Evolutionary conservation across 2,888 invertebrate species (phyloP).

Genomic region (Machimus rusticus): DNA sequence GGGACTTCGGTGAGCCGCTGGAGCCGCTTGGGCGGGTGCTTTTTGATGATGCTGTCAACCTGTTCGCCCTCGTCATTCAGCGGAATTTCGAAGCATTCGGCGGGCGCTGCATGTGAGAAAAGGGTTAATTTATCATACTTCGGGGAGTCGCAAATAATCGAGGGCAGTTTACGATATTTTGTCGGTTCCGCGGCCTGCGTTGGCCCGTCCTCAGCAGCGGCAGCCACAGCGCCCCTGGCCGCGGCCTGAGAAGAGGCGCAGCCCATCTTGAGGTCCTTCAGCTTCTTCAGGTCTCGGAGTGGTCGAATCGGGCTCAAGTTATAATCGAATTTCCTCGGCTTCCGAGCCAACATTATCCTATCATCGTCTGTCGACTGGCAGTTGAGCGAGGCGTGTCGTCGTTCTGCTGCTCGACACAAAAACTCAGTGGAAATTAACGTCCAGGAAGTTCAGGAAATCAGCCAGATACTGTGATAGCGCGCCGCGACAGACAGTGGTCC

Average conservation of each 20-base stretch:
- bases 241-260: conserved; percentile 51
- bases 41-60: conserved; percentile 64
- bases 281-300: conserved; percentile 29
- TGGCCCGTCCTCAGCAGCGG: background rate
- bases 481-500: background rate
- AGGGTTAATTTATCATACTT: background rate
- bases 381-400: background rate
- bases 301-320: conserved; percentile 46
- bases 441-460: conserved; percentile 18
- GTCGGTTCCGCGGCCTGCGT: background rate
- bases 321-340: conserved; percentile 49
- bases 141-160: background rate
- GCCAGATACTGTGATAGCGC: conserved; percentile 9
- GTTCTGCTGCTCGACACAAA: background rate
- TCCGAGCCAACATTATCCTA: conserved; percentile 46
- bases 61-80: conserved; percentile 62
- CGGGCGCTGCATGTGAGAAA: conserved; percentile 56
- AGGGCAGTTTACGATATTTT: conserved; percentile 51
- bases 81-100: conserved; percentile 70
- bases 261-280: conserved; percentile 49
- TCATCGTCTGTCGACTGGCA: background rate
- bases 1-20: conserved; percentile 71
- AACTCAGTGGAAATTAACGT: background rate
- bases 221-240: background rate
- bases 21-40: conserved; percentile 73